Conservation (phyloP, 2,797 vertebrate genomes). For the Coilia nasus region DNA sequence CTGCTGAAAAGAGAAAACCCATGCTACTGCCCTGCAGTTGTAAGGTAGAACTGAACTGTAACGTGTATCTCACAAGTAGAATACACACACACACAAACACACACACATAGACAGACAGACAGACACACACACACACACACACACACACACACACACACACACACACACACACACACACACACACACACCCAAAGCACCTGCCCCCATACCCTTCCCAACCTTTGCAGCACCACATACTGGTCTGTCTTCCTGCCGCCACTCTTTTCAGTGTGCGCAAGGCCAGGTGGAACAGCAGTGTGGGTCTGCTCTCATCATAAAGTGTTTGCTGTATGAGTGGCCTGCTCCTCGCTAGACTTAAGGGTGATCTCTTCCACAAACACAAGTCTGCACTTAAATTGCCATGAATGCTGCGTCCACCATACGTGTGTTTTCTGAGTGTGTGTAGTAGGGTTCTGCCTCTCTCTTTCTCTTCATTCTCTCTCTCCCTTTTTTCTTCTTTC, state of each 20-base stretch:
- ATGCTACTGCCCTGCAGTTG: not conserved
- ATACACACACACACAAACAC: not conserved
- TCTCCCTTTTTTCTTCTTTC: too few species aligned
- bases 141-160: conserved; percentile 25
- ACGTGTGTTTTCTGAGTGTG: not conserved
- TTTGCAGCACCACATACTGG: not conserved
- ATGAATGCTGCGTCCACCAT: not conserved
- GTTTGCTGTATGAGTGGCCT: not conserved
- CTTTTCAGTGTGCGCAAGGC: too few species aligned
- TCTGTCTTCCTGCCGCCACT: not conserved
- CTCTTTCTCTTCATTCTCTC: too few species aligned
- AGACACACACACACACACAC: not conserved
- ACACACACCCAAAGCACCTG: not conserved
- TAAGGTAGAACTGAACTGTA: not conserved
- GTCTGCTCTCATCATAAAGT: not conserved
- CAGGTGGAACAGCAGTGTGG: not conserved
- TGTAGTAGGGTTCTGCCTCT: too few species aligned
- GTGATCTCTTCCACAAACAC: not conserved
- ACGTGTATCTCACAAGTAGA: too few species aligned
- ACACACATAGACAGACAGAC: conserved; percentile 28
- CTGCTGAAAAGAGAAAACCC: not conserved
- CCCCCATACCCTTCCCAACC: not conserved
- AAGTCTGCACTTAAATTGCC: not conserved
- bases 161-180: conserved; percentile 16
- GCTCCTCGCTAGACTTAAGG: not conserved